These are phyloP conservation scores for Mythimna lalbum DNA, from an alignment of 2,888 invertebrate genomes.

Conservation along the genomic window DNA sequence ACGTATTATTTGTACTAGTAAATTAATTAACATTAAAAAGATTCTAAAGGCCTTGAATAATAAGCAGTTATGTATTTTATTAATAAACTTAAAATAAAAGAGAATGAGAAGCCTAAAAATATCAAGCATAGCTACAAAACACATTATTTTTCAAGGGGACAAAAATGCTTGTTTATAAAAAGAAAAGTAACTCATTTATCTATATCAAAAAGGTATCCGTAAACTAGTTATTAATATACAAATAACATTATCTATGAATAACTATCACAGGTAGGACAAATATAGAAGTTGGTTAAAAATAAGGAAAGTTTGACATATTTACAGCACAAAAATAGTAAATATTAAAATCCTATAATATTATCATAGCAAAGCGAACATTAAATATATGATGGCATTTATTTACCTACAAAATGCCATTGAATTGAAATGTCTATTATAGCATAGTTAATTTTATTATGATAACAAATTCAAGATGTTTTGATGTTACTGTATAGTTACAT, in stretches of 20 bases:
- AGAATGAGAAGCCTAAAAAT: no score
- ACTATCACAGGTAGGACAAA: not conserved
- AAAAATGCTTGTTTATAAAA: no score
- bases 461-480: slow-evolving; percentile 36
- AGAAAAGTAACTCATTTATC: no score
- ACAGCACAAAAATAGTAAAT: not conserved
- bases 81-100: no score
- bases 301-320: slow-evolving; percentile 9
- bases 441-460: slow-evolving; percentile 33
- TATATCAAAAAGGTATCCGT: not conserved
- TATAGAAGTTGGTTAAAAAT: not conserved
- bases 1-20: no score
- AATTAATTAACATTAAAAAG: no score
- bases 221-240: not conserved
- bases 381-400: slow-evolving; percentile 25
- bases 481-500: slow-evolving; percentile 14
- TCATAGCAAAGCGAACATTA: not conserved
- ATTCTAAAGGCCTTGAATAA: no score
- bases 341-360: not conserved
- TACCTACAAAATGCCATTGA: slow-evolving; percentile 27
- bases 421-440: slow-evolving; percentile 19
- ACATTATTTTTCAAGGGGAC: no score
- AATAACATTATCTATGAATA: not conserved
- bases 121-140: no score
- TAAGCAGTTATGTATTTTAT: no score